Conservation (phyloP, 2,797 vertebrate genomes). For the Glossophaga mutica region DNA sequence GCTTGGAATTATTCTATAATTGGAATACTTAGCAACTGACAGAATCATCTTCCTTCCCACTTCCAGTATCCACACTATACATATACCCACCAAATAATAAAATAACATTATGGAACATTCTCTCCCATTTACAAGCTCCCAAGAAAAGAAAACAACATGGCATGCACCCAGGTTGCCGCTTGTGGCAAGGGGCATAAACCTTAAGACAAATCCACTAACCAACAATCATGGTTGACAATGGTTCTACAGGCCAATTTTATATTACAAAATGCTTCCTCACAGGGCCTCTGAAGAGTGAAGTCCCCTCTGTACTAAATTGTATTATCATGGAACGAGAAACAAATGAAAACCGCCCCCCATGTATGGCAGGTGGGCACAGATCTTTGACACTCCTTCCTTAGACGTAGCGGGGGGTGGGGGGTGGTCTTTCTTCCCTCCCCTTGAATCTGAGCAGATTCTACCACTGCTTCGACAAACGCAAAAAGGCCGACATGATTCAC, state of each 20-base stretch:
- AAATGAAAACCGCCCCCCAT: background rate
- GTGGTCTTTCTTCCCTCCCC: background rate
- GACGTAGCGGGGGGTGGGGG: background rate
- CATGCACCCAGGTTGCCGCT: background rate
- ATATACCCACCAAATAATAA: background rate
- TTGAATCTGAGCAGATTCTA: background rate
- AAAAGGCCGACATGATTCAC: background rate
- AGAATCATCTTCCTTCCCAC: background rate
- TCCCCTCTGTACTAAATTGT: background rate
- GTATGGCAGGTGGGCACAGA: background rate
- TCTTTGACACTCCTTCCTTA: background rate
- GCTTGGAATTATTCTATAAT: background rate
- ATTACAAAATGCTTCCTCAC: background rate
- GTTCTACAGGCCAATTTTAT: background rate
- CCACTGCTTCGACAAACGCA: background rate
- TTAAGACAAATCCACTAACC: background rate
- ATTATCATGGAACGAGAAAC: background rate
- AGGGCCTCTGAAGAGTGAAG: background rate
- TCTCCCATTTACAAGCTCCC: background rate
- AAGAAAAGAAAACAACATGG: background rate
- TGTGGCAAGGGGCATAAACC: background rate
- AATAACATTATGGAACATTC: background rate
- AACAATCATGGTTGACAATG: background rate
- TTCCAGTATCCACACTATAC: background rate
- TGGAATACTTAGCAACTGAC: background rate